Conservation (phyloP, 2,113 vertebrate genomes). For the Nycticryphes semicollaris region DNA sequence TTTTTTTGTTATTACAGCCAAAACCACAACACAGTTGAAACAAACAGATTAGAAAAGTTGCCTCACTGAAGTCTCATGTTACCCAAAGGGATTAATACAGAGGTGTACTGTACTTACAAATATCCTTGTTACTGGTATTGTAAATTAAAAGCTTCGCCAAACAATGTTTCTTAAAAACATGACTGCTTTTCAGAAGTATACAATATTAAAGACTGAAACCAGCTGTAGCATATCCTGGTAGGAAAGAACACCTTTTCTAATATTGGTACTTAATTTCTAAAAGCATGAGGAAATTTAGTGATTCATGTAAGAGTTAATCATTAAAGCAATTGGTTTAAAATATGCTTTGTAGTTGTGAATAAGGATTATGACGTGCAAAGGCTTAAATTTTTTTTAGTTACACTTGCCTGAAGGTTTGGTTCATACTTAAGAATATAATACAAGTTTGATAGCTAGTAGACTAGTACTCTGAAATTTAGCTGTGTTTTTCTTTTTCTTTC, state of each 20-base stretch:
- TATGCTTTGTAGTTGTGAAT: neutral
- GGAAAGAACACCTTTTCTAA: neutral
- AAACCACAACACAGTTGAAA: neutral
- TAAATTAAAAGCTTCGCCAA: neutral
- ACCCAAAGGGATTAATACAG: slow-evolving; percentile 5
- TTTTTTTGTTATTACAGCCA: neutral
- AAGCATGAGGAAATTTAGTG: neutral
- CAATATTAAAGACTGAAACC: neutral
- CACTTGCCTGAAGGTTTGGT: neutral
- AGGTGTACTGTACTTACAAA: neutral
- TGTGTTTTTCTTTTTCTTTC: neutral
- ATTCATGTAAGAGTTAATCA: neutral
- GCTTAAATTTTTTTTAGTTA: neutral
- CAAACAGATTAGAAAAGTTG: neutral
- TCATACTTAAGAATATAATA: neutral
- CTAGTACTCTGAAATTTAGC: neutral
- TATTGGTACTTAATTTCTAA: neutral
- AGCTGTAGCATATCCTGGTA: neutral
- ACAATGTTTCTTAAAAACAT: neutral
- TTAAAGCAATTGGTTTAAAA: neutral
- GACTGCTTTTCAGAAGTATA: neutral
- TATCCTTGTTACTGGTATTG: neutral
- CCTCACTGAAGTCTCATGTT: neutral
- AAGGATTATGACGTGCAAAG: neutral
- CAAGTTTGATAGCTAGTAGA: neutral